Percentiles rank a stretch among this genome's conserved stretches.
phyloP scores from a whole-genome alignment of 2,797 vertebrate genomes.

The Sciurus carolinensis region DNA sequence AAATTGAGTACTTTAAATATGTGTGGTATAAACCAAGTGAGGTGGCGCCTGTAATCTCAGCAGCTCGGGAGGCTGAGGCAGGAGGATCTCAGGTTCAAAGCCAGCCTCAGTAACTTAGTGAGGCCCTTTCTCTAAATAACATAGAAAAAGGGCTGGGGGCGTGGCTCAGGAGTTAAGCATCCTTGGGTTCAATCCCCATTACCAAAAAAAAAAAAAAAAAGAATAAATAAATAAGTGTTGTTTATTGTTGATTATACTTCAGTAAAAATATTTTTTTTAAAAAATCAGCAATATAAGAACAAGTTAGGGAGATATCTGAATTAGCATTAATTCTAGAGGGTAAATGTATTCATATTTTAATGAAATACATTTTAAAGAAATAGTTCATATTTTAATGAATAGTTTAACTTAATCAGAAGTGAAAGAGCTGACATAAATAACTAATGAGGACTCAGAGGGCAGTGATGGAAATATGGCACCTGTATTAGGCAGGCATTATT shows the following conservation, averaged over 20 bases:
- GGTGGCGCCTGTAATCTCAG: no score
- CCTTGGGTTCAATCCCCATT: no score
- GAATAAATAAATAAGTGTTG: background rate
- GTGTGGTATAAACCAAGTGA: no score
- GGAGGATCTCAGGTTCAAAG: no score
- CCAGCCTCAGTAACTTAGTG: no score
- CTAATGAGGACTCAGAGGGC: background rate
- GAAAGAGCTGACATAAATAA: constrained; percentile 25
- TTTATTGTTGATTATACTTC: background rate
- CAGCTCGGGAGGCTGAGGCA: no score
- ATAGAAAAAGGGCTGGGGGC: no score
- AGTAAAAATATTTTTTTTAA: background rate
- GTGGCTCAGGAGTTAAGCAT: no score
- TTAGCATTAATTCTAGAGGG: constrained; percentile 21
- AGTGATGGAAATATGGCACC: background rate
- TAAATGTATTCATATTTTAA: background rate
- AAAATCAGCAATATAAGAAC: background rate
- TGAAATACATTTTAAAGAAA: constrained; percentile 47
- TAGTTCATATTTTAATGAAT: constrained; percentile 29
- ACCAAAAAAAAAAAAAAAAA: no score
- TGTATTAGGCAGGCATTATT: background rate
- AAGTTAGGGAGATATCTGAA: background rate
- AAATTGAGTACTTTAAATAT: no score
- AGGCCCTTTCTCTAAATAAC: no score
- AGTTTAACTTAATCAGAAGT: constrained; percentile 10